Conservation (phyloP, 2,797 vertebrate species). For the Knipowitschia caucasica region DNA sequence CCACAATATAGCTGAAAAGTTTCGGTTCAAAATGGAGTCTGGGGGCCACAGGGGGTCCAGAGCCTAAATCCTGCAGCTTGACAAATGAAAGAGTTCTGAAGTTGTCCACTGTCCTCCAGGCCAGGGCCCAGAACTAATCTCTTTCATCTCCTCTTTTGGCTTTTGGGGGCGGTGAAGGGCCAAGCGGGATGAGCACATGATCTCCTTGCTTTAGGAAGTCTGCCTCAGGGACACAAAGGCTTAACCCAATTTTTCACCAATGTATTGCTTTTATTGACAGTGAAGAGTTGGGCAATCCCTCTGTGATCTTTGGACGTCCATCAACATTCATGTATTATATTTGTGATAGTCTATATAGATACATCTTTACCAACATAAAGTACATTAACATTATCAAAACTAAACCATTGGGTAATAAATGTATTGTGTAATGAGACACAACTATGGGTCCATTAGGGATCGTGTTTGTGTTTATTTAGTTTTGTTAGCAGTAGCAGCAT, state of each 20-base stretch:
- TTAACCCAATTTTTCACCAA: constrained; percentile 48
- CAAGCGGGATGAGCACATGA: constrained; percentile 24
- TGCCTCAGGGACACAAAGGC: constrained; percentile 69
- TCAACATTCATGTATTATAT: too few species aligned
- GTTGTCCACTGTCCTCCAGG: constrained; percentile 64
- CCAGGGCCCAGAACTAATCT: constrained; percentile 69
- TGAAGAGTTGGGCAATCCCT: constrained; percentile 9
- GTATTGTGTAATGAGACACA: too few species aligned
- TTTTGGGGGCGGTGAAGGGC: constrained; percentile 14
- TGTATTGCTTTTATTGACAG: constrained; percentile 53
- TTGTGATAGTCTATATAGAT: too few species aligned
- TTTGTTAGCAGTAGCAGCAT: too few species aligned
- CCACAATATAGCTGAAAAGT: constrained; percentile 1
- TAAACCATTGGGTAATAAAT: too few species aligned
- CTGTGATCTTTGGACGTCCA: neutral
- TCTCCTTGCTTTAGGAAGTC: constrained; percentile 43
- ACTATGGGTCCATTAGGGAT: too few species aligned
- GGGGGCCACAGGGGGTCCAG: constrained; percentile 50
- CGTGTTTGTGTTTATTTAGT: too few species aligned
- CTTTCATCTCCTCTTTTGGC: constrained; percentile 61
- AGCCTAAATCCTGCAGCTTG: constrained; percentile 62
- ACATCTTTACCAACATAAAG: too few species aligned
- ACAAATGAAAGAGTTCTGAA: constrained; percentile 64
- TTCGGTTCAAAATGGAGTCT: neutral
- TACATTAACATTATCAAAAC: too few species aligned